phyloP scores from a whole-genome alignment of 2,888 invertebrate genomes.

The Oscheius onirici region DNA sequence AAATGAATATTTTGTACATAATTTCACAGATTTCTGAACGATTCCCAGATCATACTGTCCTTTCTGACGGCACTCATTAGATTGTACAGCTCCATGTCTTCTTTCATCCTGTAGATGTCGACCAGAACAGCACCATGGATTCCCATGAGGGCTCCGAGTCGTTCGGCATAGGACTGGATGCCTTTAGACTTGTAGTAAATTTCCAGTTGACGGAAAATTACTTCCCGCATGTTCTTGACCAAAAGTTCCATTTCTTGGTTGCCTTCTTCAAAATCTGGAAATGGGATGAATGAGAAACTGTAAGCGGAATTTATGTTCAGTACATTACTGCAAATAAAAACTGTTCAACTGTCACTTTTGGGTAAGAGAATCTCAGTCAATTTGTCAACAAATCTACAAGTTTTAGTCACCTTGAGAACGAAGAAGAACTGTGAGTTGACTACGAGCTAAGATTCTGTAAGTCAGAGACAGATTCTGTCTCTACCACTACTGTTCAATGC shows the following conservation, averaged over 20 bases:
- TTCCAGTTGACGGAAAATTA: conserved; percentile 5
- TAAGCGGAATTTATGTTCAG: not conserved
- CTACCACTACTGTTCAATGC: too few species aligned
- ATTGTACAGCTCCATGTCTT: conserved; percentile 17
- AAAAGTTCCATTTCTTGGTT: not conserved
- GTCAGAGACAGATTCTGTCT: too few species aligned
- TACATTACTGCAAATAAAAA: not conserved
- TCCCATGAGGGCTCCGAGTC: conserved; percentile 8
- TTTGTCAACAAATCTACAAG: too few species aligned
- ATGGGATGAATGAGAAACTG: not conserved
- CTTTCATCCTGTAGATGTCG: conserved; percentile 16
- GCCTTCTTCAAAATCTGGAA: conserved; percentile 19
- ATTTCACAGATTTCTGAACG: not conserved
- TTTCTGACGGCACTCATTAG: conserved; percentile 8
- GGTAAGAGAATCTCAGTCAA: too few species aligned
- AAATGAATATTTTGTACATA: not conserved
- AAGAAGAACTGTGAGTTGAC: too few species aligned
- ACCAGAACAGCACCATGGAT: conserved; percentile 6
- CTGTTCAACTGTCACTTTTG: too few species aligned
- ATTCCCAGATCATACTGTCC: not conserved
- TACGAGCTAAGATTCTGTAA: too few species aligned
- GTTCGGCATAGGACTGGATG: not conserved
- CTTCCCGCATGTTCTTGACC: conserved; percentile 1
- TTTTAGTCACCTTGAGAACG: too few species aligned
- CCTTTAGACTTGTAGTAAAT: conserved; percentile 4